Evolutionary conservation across 1,140 invertebrate genomes (phyloP).

Genomic region (Drosophila nebulosa): DNA sequence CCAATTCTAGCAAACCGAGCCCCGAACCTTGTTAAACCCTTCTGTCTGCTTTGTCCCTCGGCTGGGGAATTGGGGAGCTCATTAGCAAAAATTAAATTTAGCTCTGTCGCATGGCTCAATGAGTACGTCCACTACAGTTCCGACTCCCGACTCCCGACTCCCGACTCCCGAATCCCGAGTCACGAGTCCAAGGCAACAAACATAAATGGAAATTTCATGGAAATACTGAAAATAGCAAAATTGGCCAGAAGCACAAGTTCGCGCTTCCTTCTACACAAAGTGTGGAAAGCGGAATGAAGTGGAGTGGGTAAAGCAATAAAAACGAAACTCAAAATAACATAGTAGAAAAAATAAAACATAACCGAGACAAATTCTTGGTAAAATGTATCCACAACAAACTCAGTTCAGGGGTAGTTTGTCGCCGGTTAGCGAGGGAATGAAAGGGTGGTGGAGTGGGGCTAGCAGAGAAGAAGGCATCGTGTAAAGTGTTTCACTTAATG

Average conservation of each 20-base stretch:
- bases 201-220: constrained; percentile 70
- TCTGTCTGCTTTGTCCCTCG: background rate
- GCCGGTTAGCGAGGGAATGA: background rate
- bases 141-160: background rate
- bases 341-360: background rate
- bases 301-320: background rate
- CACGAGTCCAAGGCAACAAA: constrained; percentile 32
- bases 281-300: too few relatives aligned
- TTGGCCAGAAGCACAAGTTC: constrained; percentile 27
- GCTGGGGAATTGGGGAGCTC: constrained; percentile 52
- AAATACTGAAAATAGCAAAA: constrained; percentile 49
- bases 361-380: background rate
- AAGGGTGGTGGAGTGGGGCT: background rate
- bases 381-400: background rate
- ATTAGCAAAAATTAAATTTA: constrained; percentile 75
- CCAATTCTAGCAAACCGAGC: too few relatives aligned
- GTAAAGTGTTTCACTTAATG: background rate
- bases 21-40: background rate
- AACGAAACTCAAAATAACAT: background rate
- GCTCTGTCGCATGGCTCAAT: constrained; percentile 32
- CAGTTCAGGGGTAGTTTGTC: background rate
- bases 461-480: background rate
- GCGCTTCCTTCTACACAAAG: background rate
- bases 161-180: background rate
- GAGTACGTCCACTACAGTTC: background rate